Evolutionary conservation across 2,888 invertebrate species (phyloP).

Genomic region (Ditylenchus weischeri): DNA sequence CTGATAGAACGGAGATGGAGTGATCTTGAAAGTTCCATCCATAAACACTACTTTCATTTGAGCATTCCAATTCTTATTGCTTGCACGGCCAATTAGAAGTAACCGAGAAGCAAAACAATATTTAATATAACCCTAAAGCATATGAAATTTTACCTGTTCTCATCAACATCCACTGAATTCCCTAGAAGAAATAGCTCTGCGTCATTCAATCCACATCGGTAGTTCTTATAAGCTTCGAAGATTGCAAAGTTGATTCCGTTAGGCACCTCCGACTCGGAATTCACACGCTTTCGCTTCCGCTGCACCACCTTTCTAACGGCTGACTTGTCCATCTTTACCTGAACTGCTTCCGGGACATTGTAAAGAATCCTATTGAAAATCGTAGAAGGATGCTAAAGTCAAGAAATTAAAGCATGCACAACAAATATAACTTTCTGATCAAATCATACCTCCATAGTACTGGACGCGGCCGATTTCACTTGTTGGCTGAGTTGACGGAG

Average conservation of each 20-base stretch:
- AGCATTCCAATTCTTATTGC: conserved; percentile 15
- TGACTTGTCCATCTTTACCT: neutral
- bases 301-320: no score
- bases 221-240: neutral
- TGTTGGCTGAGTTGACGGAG: no score
- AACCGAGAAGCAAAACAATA: conserved; percentile 14
- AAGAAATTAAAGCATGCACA: no score
- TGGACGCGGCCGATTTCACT: no score
- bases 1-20: conserved; percentile 22
- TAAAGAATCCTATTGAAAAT: neutral
- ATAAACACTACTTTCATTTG: neutral
- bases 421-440: no score
- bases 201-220: neutral
- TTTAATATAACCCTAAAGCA: neutral
- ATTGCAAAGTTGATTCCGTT: neutral
- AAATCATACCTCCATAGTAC: no score
- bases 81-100: conserved; percentile 19
- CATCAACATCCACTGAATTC: neutral
- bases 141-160: neutral
- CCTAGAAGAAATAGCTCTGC: neutral
- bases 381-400: neutral
- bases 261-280: neutral
- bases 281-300: neutral
- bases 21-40: conserved; percentile 24
- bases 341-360: neutral